These are phyloP conservation scores for Lagothrix lagotricha DNA, from an alignment of 2,797 vertebrate species.

Conservation along the genomic window DNA sequence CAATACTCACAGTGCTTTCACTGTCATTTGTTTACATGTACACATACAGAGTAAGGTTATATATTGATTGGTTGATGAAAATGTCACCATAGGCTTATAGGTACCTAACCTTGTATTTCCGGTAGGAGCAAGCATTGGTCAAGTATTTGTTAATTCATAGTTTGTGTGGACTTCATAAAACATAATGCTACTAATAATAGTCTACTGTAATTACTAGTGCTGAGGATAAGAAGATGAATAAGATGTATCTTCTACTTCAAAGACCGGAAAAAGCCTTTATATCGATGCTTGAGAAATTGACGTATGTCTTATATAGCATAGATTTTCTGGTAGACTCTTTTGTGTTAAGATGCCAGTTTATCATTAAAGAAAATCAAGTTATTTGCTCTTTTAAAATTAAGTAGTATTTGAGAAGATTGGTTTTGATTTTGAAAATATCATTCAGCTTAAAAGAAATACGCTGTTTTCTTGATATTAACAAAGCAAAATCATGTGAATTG, in stretches of 20 bases:
- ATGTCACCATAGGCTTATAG: too few relatives aligned
- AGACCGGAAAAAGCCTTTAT: not conserved
- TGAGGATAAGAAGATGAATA: not conserved
- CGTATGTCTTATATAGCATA: not conserved
- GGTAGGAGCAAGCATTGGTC: not conserved
- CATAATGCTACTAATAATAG: not conserved
- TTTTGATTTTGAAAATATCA: not conserved
- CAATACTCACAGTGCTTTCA: accelerated
- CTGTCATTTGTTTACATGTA: not conserved
- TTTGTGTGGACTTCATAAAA: too few relatives aligned
- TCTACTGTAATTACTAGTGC: not conserved
- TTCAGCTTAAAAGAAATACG: not conserved
- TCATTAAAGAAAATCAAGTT: not conserved
- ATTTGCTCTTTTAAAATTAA: not conserved
- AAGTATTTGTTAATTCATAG: not conserved
- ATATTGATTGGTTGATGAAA: not conserved
- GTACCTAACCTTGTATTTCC: not conserved
- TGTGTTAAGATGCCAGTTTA: not conserved
- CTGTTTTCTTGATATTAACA: not conserved
- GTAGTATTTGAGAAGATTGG: not conserved
- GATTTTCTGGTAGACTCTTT: not conserved
- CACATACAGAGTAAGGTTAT: accelerated
- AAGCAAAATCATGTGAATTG: not conserved
- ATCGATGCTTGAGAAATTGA: not conserved
- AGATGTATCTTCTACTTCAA: not conserved